A percentile compares a stretch with the other conserved stretches of the same genome.
Conservation (phyloP, 2,113 vertebrate species). For the Malurus alboscapulatus region DNA sequence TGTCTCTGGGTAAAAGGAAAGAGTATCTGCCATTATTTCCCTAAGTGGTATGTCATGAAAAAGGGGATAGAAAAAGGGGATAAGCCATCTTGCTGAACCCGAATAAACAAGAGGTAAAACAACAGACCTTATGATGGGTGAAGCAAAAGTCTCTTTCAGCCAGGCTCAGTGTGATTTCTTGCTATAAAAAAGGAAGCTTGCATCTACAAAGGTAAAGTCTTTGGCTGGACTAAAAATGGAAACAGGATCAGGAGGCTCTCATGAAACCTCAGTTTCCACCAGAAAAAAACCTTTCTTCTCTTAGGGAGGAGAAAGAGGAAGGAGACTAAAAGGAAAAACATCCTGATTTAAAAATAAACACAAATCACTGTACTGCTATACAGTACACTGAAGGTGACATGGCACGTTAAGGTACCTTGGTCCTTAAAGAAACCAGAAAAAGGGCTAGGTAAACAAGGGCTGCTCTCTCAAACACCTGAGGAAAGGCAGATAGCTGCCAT, state of each 20-base stretch:
- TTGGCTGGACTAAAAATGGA: conserved; percentile 6
- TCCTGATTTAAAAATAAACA: background rate
- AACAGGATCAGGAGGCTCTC: background rate
- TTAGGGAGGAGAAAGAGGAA: background rate
- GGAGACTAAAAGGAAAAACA: background rate
- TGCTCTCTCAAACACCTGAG: background rate
- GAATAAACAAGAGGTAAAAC: background rate
- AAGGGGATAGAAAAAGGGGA: background rate
- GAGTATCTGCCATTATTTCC: accelerated
- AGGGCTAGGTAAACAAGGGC: background rate
- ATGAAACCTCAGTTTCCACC: background rate
- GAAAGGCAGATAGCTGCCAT: background rate
- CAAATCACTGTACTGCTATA: background rate
- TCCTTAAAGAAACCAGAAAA: background rate
- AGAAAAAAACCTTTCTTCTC: background rate
- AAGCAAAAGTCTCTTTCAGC: background rate
- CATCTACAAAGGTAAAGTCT: background rate
- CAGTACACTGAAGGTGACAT: background rate
- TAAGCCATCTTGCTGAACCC: background rate
- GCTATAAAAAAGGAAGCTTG: background rate
- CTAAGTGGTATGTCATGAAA: background rate
- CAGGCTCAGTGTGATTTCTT: background rate
- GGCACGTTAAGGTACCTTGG: background rate
- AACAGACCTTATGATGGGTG: background rate
- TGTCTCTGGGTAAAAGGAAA: background rate